These are phyloP conservation scores for Arrhopalites spinosus DNA, from an alignment of 2,888 invertebrate species.

Conservation along the genomic window DNA sequence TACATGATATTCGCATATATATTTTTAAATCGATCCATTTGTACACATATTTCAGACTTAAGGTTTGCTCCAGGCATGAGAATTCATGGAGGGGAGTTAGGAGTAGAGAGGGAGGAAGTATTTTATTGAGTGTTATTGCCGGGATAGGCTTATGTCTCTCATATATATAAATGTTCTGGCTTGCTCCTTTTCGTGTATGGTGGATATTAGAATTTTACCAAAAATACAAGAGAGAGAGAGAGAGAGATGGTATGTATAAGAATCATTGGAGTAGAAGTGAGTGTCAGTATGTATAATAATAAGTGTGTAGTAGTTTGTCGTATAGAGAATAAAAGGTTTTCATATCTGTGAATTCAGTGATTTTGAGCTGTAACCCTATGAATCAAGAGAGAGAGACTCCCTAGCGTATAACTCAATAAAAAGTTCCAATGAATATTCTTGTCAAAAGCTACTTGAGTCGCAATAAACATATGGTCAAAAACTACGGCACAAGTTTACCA, in stretches of 20 bases:
- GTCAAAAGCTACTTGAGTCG: conserved; percentile 30
- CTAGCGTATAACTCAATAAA: conserved; percentile 28
- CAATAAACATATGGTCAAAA: conserved; percentile 32
- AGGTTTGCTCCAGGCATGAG: not conserved
- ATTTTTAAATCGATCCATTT: conserved; percentile 22
- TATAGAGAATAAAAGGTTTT: too few relatives aligned
- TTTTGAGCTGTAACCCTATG: conserved; percentile 13
- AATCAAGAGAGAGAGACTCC: conserved; percentile 1
- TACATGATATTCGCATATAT: conserved; percentile 1
- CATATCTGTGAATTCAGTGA: conserved; percentile 14
- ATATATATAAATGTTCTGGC: not conserved
- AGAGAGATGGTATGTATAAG: too few relatives aligned
- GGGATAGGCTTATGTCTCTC: conserved; percentile 9
- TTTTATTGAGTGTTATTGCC: conserved; percentile 27
- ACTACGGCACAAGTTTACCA: conserved; percentile 12
- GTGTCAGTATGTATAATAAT: not conserved
- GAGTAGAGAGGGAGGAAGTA: not conserved
- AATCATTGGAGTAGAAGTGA: not conserved
- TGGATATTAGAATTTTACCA: too few relatives aligned
- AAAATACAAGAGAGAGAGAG: too few relatives aligned
- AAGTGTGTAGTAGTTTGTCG: not conserved
- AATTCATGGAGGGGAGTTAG: not conserved
- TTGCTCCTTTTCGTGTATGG: too few relatives aligned
- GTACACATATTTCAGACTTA: not conserved
- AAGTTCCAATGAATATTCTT: conserved; percentile 30